Conservation (phyloP, 2,888 invertebrate genomes). For the Ectemnius continuus region DNA sequence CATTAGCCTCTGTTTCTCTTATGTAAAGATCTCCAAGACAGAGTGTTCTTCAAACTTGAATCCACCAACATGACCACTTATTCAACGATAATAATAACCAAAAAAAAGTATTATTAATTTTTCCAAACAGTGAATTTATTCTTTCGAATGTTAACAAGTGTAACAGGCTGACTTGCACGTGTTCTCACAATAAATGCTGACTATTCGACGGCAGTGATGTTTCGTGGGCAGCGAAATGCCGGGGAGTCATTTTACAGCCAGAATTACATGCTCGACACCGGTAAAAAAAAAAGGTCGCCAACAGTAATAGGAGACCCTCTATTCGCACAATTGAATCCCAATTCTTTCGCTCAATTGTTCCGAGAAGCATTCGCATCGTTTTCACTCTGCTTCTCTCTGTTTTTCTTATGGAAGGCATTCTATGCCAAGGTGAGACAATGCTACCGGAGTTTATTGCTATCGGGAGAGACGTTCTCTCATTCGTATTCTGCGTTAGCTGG, state of each 20-base stretch:
- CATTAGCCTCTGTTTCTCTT: background rate
- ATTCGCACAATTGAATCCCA: too few relatives aligned
- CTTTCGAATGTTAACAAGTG: background rate
- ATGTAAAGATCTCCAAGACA: background rate
- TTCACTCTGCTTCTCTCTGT: background rate
- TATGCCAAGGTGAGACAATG: background rate
- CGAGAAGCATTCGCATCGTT: too few relatives aligned
- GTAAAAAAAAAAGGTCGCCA: too few relatives aligned
- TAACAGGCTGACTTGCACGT: conserved; percentile 28
- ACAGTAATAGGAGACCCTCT: too few relatives aligned
- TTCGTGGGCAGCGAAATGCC: conserved; percentile 48
- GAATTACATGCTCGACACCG: conserved; percentile 32
- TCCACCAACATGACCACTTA: too few relatives aligned
- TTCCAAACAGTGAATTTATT: too few relatives aligned
- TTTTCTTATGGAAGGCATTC: background rate
- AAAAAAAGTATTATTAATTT: too few relatives aligned
- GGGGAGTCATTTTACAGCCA: conserved; percentile 49
- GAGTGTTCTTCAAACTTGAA: too few relatives aligned
- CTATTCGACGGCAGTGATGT: conserved; percentile 3
- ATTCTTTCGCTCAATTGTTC: too few relatives aligned
- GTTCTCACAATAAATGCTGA: background rate
- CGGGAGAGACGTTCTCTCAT: conserved; percentile 9
- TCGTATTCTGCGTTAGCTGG: conserved; percentile 7
- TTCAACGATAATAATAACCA: too few relatives aligned
- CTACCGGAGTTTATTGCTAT: conserved; percentile 1